Base-by-base conservation (phyloP, 2,888 invertebrate species). In the Cacoxenus indagator region DNA sequence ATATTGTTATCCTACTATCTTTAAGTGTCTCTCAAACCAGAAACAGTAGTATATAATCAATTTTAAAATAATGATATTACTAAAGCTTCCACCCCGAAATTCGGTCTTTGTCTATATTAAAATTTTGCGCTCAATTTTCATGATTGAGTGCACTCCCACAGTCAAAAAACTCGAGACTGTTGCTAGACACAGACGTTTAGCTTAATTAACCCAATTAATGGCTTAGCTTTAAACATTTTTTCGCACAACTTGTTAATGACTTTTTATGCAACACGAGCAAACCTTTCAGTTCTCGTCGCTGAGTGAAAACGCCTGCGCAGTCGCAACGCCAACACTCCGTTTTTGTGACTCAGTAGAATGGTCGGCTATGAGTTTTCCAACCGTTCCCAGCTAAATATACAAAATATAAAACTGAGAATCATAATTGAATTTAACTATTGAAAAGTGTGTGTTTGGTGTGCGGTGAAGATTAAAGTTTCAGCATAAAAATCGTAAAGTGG, bases 401-500 rank as follows among this genome's bases (percentile, higher is more conserved):
- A 24, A 54, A 26, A 54, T 24, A 48, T 37, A 37, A 37, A 11
- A 37, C 37, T 1, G 37, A 11, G n/a, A 9, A 37, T 14, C 17
- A 59, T 59, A 59, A 59, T 59, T 59, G 29, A 31, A 59, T 59
- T 59, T 31, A 59, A 3, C 19, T 17, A 22, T 29, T n/a, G n/a
- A 27, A 37, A n/a, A 37, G 5, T 37, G 37, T 37, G 37, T 8
- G 2, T 14, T 11, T 37, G 2, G 37, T 37, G 5, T 14, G 14
- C 8, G 14, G 8, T 37, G 37, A 2, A 37, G 14, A 8, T 4
- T 37, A 37, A 37, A 8, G 14, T 37, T 37, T 37, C 2, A 37
- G 37, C 14, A 37, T 37, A 14, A 37, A 37, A 82, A 73, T 76
- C 70, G 70, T 73, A 67, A 80, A 83, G 76, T 81, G 82, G 64